These are phyloP conservation scores for Lepidurus couesii DNA, from an alignment of 1,140 invertebrate species.

Conservation along the genomic window DNA sequence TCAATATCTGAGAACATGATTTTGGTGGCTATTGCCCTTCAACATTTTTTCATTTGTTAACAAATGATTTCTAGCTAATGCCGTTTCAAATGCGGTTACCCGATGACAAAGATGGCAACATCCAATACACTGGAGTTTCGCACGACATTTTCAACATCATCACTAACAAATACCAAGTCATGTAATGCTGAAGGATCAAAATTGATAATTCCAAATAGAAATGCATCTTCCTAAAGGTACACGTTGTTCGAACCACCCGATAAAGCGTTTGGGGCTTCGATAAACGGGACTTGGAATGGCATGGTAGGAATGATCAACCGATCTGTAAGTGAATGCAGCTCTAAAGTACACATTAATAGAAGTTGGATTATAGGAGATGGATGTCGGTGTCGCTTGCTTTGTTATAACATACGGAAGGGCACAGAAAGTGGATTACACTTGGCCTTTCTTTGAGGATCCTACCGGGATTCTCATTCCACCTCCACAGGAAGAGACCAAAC, in stretches of 20 bases:
- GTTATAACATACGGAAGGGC: constrained; percentile 25
- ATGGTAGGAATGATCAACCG: constrained; percentile 25
- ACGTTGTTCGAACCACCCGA: constrained; percentile 22
- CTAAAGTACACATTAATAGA: not conserved
- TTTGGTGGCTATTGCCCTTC: no score
- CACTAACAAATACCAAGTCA: not conserved
- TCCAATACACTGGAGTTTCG: constrained; percentile 7
- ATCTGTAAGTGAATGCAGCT: not conserved
- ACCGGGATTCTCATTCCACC: constrained; percentile 26
- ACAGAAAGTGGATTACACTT: constrained; percentile 23
- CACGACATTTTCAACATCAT: not conserved
- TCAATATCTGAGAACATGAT: no score
- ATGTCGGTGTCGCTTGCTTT: not conserved
- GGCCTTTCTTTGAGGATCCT: constrained; percentile 27
- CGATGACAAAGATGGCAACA: not conserved
- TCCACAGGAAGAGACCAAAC: constrained; percentile 16
- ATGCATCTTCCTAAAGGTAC: not conserved
- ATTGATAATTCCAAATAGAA: not conserved
- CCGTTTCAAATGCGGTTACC: constrained; percentile 8
- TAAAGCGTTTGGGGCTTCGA: constrained; percentile 23
- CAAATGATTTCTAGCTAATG: not conserved
- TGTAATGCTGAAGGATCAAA: not conserved
- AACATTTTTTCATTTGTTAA: not conserved
- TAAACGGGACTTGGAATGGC: constrained; percentile 27
- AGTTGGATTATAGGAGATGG: constrained; percentile 24